Conservation (phyloP, 1,140 invertebrate genomes). For the Drosophila sp. region DNA sequence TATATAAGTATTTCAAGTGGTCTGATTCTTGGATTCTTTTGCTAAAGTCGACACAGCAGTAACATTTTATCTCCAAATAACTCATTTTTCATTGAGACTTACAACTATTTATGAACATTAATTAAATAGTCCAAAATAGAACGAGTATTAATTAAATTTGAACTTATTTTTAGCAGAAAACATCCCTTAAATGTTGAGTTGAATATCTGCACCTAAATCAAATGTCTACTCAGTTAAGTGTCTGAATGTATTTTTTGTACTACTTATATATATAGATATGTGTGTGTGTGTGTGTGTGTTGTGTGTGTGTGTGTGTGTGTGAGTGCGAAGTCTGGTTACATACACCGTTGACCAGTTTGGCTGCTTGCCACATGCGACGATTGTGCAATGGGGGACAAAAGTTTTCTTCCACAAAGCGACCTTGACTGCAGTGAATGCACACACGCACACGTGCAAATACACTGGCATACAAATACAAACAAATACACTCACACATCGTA, state of each 20-base stretch:
- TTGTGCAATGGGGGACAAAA: slow-evolving; percentile 11
- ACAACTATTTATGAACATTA: too few relatives aligned
- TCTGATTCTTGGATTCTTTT: too few relatives aligned
- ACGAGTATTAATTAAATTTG: not conserved
- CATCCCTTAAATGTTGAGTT: not conserved
- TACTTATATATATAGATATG: not conserved
- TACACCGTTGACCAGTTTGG: slow-evolving; percentile 53
- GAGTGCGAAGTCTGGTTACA: not conserved
- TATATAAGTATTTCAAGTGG: too few relatives aligned
- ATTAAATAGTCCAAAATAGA: too few relatives aligned
- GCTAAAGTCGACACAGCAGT: too few relatives aligned
- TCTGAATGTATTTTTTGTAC: too few relatives aligned
- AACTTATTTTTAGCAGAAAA: not conserved
- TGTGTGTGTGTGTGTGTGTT: slow-evolving; percentile 6
- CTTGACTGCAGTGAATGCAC: slow-evolving; percentile 67
- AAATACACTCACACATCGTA: not conserved
- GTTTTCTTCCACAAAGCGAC: slow-evolving; percentile 42
- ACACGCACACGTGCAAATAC: too few relatives aligned
- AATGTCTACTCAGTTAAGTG: slow-evolving; percentile 1
- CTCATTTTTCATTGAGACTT: too few relatives aligned
- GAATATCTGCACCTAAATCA: not conserved
- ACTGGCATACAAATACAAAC: too few relatives aligned
- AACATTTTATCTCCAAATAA: too few relatives aligned
- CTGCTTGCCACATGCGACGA: slow-evolving; percentile 48
- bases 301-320: slow-evolving; percentile 4